Evolutionary conservation across 2,113 vertebrate genomes (phyloP), one percentile per base, ranked within the genome.

Genomic region (Hiodon alosoides): DNA sequence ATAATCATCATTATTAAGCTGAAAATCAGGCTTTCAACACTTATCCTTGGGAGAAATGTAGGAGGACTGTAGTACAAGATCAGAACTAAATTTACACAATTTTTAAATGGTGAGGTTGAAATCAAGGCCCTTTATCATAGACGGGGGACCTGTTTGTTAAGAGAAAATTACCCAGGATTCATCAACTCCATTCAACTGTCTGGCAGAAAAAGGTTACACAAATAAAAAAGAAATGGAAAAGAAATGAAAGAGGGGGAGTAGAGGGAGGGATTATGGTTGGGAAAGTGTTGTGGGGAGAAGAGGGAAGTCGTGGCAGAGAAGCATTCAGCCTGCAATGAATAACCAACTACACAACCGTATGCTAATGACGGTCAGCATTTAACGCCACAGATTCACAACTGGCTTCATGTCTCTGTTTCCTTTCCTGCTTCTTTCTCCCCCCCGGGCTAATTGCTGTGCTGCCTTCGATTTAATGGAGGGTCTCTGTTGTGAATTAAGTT

Each of bases 311-410:
- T 76, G 66, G 74, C 59, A 46, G 80, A 51, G 77, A 79, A 78
- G 83, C 82, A 80, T 83, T 78, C 84, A 77, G 69, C 81, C 88
- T 90, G 89, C 89, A 91, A 69, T 90, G 88, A 92, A 91, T 88
- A 81, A 85, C 69, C 62, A 16, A 82, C 77, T 50, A 84, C 86
- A 86, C 85, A 84, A 78, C 81, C 83, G 85, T 89, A 90, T 89
- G 89, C 91, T 90, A 91, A 90, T 90, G 81, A 86, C 54, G 67
- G 75, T 73, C 79, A 83, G 87, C 83, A 89, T 89, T 90, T 90
- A 86, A 87, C 78, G 84, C 85, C 85, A 87, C 87, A 90, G 84
- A 89, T 85, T 86, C 85, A 88, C 87, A 61, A 52, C 61, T 65
- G 61, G 76, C 62, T 79, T 73, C 46, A 79, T 74, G 78, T 69